Conservation (phyloP, 2,113 vertebrate genomes). For the Ochotona curzoniae region DNA sequence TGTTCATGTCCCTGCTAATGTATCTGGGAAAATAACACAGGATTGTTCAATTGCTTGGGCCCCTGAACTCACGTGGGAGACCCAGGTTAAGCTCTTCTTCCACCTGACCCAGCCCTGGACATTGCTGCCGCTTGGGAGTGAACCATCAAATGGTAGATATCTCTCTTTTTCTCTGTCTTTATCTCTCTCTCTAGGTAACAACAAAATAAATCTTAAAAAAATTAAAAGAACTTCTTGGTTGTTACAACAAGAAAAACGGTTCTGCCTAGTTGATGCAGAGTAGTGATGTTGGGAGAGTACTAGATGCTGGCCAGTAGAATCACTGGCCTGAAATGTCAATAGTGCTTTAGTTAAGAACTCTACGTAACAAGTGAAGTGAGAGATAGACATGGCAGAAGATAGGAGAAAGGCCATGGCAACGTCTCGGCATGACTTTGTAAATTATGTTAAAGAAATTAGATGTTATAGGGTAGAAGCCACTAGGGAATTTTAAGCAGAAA, state of each 20-base stretch:
- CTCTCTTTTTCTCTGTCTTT: too few relatives aligned
- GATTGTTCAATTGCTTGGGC: too few relatives aligned
- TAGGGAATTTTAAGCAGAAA: constrained; percentile 1
- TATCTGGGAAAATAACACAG: too few relatives aligned
- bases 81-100: too few relatives aligned
- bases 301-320: background rate
- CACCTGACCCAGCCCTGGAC: too few relatives aligned
- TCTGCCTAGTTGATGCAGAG: background rate
- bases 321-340: background rate
- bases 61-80: too few relatives aligned
- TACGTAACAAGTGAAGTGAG: background rate
- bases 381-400: background rate
- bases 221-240: background rate
- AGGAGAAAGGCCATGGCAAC: background rate
- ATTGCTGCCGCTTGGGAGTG: too few relatives aligned
- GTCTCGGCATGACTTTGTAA: constrained; percentile 1
- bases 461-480: background rate
- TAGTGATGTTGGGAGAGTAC: background rate
- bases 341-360: background rate
- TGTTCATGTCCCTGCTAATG: too few relatives aligned
- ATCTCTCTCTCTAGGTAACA: too few relatives aligned
- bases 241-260: background rate
- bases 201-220: too few relatives aligned
- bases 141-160: too few relatives aligned
- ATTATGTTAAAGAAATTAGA: background rate